These are phyloP conservation scores for Hyla sarda DNA, from an alignment of 2,113 vertebrate species.

Conservation along the genomic window DNA sequence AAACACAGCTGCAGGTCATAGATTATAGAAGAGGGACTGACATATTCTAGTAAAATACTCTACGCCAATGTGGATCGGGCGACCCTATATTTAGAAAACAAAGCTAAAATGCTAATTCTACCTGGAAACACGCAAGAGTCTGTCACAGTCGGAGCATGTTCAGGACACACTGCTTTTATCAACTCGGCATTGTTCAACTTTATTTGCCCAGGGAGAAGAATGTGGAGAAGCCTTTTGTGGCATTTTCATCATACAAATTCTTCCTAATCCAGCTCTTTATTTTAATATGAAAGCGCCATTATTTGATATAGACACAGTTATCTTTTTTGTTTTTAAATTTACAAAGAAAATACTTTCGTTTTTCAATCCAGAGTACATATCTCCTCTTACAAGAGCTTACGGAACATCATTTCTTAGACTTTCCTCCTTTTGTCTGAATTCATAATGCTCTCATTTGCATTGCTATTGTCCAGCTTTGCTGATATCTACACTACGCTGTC, in stretches of 20 bases:
- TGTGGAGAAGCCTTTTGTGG: not conserved
- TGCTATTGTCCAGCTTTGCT: constrained; percentile 9
- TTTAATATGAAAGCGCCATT: not conserved
- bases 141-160: not conserved
- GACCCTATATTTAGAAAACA: not conserved
- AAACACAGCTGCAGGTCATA: too few species aligned
- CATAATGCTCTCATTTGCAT: constrained; percentile 39
- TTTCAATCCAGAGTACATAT: constrained; percentile 15
- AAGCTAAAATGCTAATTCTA: not conserved
- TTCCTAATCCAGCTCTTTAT: not conserved
- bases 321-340: constrained; percentile 1
- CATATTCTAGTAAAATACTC: not conserved
- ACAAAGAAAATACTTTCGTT: constrained; percentile 21
- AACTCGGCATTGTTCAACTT: not conserved
- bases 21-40: too few species aligned
- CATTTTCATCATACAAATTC: not conserved
- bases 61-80: not conserved
- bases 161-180: not conserved
- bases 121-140: not conserved
- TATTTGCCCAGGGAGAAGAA: not conserved
- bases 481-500: not conserved
- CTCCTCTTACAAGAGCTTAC: constrained; percentile 19
- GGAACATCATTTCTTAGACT: constrained; percentile 1
- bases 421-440: constrained; percentile 16
- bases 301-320: not conserved